A percentile compares a stretch with the other conserved stretches of the same genome.
Evolutionary conservation across 2,888 invertebrate species (phyloP).

Genomic region (Galerucella nymphaeae): DNA sequence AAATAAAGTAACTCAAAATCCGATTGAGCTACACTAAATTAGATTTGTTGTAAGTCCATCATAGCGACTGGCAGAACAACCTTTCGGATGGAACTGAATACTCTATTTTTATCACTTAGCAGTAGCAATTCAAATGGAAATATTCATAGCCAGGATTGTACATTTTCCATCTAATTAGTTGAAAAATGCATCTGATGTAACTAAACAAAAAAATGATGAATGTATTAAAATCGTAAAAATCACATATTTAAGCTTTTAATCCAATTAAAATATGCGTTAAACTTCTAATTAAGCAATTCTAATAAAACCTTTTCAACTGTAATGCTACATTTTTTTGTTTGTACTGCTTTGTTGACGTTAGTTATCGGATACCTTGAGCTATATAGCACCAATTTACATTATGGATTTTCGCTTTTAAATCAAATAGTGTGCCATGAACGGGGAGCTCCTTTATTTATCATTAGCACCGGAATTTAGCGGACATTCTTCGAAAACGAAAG

Average conservation of each 20-base stretch:
- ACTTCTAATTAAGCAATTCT: neutral
- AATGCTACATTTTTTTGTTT: neutral
- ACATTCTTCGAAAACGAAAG: slow-evolving; percentile 3
- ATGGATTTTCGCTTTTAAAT: slow-evolving; percentile 38
- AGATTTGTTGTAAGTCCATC: too few relatives aligned
- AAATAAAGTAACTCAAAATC: too few relatives aligned
- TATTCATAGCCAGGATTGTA: too few relatives aligned
- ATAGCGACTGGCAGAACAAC: too few relatives aligned
- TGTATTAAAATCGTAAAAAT: slow-evolving; percentile 35
- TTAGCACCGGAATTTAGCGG: neutral
- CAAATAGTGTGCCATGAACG: slow-evolving; percentile 35
- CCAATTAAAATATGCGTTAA: neutral
- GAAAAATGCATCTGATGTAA: too few relatives aligned
- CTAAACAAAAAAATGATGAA: slow-evolving; percentile 57
- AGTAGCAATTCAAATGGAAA: too few relatives aligned
- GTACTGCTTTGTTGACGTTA: neutral
- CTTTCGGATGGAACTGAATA: too few relatives aligned
- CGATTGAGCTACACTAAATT: too few relatives aligned
- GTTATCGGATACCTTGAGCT: slow-evolving; percentile 27
- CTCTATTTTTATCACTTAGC: too few relatives aligned
- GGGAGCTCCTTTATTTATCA: slow-evolving; percentile 21
- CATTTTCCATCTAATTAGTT: too few relatives aligned
- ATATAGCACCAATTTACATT: slow-evolving; percentile 39
- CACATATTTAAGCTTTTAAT: neutral
- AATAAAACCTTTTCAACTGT: neutral